Conservation (phyloP, 2,797 vertebrate species). For the Pelodytes ibericus region DNA sequence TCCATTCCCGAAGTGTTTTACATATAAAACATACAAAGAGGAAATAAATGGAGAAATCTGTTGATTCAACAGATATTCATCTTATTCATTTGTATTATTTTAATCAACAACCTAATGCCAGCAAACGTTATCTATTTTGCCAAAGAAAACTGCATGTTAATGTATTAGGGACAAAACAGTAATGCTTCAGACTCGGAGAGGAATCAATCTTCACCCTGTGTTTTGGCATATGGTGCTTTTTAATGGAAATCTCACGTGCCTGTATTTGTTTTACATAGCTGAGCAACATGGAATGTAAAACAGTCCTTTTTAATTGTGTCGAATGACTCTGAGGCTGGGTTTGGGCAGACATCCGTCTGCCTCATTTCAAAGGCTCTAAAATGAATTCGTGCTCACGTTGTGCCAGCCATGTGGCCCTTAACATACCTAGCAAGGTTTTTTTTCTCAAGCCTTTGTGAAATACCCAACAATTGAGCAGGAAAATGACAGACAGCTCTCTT, state of each 20-base stretch:
- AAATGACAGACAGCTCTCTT: slow-evolving; percentile 22
- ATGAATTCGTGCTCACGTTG: slow-evolving; percentile 31
- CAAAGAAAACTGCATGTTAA: slow-evolving; percentile 50
- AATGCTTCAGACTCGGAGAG: slow-evolving; percentile 10
- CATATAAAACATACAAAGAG: slow-evolving; percentile 32
- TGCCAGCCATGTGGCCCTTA: not conserved
- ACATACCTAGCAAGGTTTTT: not conserved
- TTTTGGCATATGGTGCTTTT: slow-evolving; percentile 35
- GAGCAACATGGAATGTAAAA: slow-evolving; percentile 3
- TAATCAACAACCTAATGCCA: slow-evolving; percentile 46
- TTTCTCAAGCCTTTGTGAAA: slow-evolving; percentile 10
- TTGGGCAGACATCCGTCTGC: not conserved
- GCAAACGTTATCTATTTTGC: slow-evolving; percentile 46
- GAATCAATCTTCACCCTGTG: slow-evolving; percentile 31
- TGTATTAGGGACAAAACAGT: slow-evolving; percentile 19
- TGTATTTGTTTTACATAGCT: slow-evolving; percentile 41
- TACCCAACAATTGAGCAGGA: slow-evolving; percentile 16
- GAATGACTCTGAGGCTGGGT: slow-evolving; percentile 12
- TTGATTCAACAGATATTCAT: slow-evolving; percentile 49
- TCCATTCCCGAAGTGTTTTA: slow-evolving; percentile 29
- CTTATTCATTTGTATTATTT: slow-evolving; percentile 45
- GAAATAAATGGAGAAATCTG: slow-evolving; percentile 40
- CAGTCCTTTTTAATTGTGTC: slow-evolving; percentile 2
- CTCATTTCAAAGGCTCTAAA: not conserved
- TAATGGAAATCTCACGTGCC: slow-evolving; percentile 37